Evolutionary conservation across 1,140 invertebrate species (phyloP).

Genomic region (Leucophenga varia): DNA sequence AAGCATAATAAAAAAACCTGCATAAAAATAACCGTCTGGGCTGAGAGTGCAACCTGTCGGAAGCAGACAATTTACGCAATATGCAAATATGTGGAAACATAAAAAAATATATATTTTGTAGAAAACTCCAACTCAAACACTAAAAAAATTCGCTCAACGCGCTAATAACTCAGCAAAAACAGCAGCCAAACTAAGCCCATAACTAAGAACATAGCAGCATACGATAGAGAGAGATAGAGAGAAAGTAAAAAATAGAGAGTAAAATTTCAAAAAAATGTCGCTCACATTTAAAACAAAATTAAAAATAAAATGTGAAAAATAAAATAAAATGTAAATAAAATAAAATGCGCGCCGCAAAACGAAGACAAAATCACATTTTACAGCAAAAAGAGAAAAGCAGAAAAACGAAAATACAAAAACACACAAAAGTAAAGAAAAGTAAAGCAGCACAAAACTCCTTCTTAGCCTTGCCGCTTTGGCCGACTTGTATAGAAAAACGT

Average conservation of each 20-base stretch:
- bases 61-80: constrained; percentile 49
- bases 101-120: too few relatives aligned
- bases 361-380: too few relatives aligned
- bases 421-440: too few relatives aligned
- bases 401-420: constrained; percentile 2
- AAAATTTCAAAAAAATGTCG: constrained; percentile 45
- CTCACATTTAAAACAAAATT: too few relatives aligned
- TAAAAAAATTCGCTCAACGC: background rate
- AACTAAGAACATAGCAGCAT: too few relatives aligned
- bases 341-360: constrained; percentile 36
- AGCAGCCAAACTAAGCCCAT: constrained; percentile 15
- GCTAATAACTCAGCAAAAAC: constrained; percentile 1
- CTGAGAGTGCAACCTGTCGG: constrained; percentile 23
- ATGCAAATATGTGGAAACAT: constrained; percentile 23
- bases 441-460: too few relatives aligned
- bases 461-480: background rate
- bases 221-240: constrained; percentile 6
- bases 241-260: constrained; percentile 24
- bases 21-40: too few relatives aligned
- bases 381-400: too few relatives aligned
- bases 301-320: too few relatives aligned
- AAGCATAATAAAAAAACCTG: too few relatives aligned
- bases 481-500: constrained; percentile 46
- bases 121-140: background rate
- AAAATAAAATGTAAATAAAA: constrained; percentile 47